Evolutionary conservation across 1,140 invertebrate genomes (phyloP).

Genomic region (Drosophila gunungcola): DNA sequence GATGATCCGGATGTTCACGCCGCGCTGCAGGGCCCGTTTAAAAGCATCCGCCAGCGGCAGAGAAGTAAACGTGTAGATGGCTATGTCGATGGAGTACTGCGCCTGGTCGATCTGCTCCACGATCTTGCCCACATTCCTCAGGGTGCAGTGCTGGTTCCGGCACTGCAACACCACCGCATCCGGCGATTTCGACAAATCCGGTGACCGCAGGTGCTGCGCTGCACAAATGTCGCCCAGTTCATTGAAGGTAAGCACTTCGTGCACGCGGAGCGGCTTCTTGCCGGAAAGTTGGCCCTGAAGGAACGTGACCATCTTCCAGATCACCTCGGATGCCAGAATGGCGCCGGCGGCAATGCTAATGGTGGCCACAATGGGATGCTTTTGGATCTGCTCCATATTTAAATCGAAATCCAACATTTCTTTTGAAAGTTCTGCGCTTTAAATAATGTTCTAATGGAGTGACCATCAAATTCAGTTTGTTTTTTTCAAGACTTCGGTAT

Average conservation of each 20-base stretch:
- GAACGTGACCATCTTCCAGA: not conserved
- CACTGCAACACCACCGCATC: not conserved
- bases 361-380: not conserved
- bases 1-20: conserved; percentile 60
- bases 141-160: conserved; percentile 43
- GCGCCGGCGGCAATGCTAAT: not conserved
- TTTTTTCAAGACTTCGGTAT: too few relatives aligned
- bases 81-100: conserved; percentile 62
- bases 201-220: not conserved
- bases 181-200: too few relatives aligned
- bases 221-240: conserved; percentile 28
- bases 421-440: conserved; percentile 8
- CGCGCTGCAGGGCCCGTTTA: conserved; percentile 43
- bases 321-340: not conserved
- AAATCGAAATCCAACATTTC: not conserved
- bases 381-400: conserved; percentile 12
- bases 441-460: not conserved
- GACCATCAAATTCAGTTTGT: not conserved
- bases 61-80: conserved; percentile 70
- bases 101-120: conserved; percentile 54
- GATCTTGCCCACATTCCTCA: conserved; percentile 26
- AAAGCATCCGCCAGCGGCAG: conserved; percentile 24
- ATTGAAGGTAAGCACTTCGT: conserved; percentile 57
- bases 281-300: not conserved
- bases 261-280: not conserved